phyloP scores from a whole-genome alignment of 2,888 invertebrate genomes.

The Aromia moschata region DNA sequence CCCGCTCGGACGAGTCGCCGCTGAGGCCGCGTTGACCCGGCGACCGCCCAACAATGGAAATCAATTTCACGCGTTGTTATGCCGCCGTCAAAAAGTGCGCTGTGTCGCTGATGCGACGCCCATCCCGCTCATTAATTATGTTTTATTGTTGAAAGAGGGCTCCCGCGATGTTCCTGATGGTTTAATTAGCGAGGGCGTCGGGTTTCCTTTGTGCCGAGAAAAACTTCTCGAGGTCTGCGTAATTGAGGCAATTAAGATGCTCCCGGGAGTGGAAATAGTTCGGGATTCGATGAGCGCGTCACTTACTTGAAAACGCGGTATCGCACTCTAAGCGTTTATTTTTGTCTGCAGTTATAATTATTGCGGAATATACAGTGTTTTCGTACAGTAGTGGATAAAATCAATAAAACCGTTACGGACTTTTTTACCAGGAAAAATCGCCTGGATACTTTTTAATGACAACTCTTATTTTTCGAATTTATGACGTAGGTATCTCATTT shows the following conservation, averaged over 20 bases:
- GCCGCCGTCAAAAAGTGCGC: conserved; percentile 11
- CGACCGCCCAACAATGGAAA: conserved; percentile 15
- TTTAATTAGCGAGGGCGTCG: not conserved
- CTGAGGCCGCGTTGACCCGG: conserved; percentile 1
- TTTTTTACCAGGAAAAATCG: too few species aligned
- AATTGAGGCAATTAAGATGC: not conserved
- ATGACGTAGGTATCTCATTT: too few species aligned
- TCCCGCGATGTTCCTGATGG: not conserved
- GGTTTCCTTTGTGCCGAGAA: conserved; percentile 1
- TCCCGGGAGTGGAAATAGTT: not conserved
- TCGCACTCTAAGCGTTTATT: too few species aligned
- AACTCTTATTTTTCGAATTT: too few species aligned
- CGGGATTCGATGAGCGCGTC: too few species aligned
- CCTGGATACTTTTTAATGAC: too few species aligned
- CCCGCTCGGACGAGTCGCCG: too few species aligned
- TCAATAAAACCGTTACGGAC: too few species aligned
- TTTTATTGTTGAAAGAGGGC: conserved; percentile 14
- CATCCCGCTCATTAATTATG: conserved; percentile 17
- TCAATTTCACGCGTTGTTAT: conserved; percentile 19
- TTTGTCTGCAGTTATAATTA: too few species aligned
- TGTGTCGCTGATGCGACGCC: conserved; percentile 1
- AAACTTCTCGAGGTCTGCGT: not conserved
- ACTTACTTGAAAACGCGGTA: too few species aligned
- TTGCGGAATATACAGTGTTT: too few species aligned
- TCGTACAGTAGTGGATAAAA: too few species aligned